Base-by-base conservation (phyloP, 2,797 vertebrate species). In the Monodelphis domestica region DNA sequence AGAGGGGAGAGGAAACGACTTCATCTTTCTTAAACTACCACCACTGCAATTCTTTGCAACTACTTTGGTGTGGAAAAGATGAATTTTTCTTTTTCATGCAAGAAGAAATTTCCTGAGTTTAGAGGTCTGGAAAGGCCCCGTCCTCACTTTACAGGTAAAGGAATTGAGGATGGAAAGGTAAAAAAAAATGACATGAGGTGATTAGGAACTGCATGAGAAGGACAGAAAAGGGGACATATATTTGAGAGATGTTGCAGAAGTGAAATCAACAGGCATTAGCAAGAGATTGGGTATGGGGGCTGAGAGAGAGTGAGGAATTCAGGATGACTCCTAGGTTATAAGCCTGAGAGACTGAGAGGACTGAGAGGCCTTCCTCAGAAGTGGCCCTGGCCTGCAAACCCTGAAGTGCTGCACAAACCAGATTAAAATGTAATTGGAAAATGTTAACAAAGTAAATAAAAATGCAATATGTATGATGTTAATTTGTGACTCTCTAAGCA, bases 21-120 rank as follows among this genome's bases (percentile, higher is more conserved):
- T 14, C 91, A 33, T 94, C 53, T 54, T 94, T 92, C 53, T 89
- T 21, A 89, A 70, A 53, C 95, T n/a, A 38, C 54, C 93, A 59
- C 70, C 56, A 53, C 50, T 84, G 84, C 94, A 93, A 33, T 30
- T 12, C 92, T 53, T 15, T 90, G n/a, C 38, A 70, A 70, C 12
- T 33, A 93, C n/a, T 63, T 28, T n/a, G 93, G 33, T 53, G 50
- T 24, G 91, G 45, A 92, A 94, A 92, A 89, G 53, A 87, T 87
- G 26, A 78, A 78, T 45, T 45, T 24, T 78, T 14, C n/a, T 70
- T 78, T n/a, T 78, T 45, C 7, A 38, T 45, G 38, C 70, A 78
- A 24, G 70, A 78, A 78, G 70, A 78, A 78, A 26, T 78, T 45
- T 78, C 70, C 45, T 78, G 21, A 45, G 7, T 78, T 78, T 24